Base-by-base conservation (phyloP, 1,140 invertebrate genomes). In the Drosophila micromelanica region DNA sequence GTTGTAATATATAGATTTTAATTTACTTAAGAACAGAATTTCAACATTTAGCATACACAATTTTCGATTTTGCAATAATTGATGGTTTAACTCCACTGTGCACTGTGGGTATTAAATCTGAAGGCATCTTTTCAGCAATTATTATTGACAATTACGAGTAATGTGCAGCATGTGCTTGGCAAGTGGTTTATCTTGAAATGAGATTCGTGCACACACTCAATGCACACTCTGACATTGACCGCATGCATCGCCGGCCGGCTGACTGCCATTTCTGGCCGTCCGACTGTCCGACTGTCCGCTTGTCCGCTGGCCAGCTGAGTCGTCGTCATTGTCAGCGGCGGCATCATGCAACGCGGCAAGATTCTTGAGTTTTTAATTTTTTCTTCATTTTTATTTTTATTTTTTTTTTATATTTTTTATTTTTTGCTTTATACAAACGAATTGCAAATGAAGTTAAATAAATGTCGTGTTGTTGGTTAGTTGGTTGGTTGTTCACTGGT, bases 381-480 rank as follows among this genome's bases (percentile, higher is more conserved):
- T 40, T 54, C 12, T 42, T 38, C 38, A 56, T 7, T 54, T 15
- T 35, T 23, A 15, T 45, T 32, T 60, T 9, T n/a, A n/a, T n/a
- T n/a, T n/a, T n/a, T n/a, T 6, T 54, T 13, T 35, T 23, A 15
- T 45, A 17, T 60, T 11, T 40, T 40, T 40, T 40, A 7, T 54
- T 15, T 35, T 49, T 65, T 52, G 6, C 13, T 12, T 8, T 17
- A 70, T 78, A 54, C 64, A 80, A 78, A 73, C 81, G 77, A 86
- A 85, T 86, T 85, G 80, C 80, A 86, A 86, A 85, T 85, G 69
- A 85, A 85, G 77, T 62, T 55, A 73, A 85, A 73, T 85, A 71
- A 60, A 60, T 70, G 74, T 64, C 68, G 35, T 73, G 59, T 40
- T 59, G 70, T 43, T 49, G 60, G 13, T 30, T 43, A 55, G 51